These are phyloP conservation scores for Macroteleia sp. DNA, from an alignment of 2,888 invertebrate genomes.

Conservation along the genomic window DNA sequence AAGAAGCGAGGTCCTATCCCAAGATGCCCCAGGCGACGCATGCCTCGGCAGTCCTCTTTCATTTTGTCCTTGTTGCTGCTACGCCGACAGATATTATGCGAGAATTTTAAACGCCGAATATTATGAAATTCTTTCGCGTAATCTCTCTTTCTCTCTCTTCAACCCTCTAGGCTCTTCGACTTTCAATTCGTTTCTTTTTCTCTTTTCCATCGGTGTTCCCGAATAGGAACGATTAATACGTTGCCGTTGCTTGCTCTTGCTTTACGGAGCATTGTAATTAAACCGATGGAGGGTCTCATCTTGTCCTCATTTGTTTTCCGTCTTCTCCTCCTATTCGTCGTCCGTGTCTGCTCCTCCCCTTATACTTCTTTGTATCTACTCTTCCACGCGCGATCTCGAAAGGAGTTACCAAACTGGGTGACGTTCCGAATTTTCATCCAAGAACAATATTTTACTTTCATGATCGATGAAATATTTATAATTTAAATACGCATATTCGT, in stretches of 20 bases:
- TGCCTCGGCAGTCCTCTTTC: constrained; percentile 70
- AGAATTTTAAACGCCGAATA: constrained; percentile 80
- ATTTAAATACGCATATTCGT: too few relatives aligned
- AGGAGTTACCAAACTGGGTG: constrained; percentile 37
- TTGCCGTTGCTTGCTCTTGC: constrained; percentile 68
- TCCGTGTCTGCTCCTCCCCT: constrained; percentile 59
- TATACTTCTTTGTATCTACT: constrained; percentile 55
- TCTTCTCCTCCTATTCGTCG: constrained; percentile 64
- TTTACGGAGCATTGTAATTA: constrained; percentile 73
- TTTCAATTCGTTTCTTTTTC: constrained; percentile 61
- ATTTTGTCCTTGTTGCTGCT: constrained; percentile 67
- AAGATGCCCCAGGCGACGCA: constrained; percentile 78
- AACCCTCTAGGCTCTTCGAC: constrained; percentile 56
- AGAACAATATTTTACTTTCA: constrained; percentile 20
- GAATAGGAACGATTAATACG: constrained; percentile 73
- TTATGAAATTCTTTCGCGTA: constrained; percentile 79
- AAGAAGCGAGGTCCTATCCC: constrained; percentile 79
- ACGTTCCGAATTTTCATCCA: constrained; percentile 40
- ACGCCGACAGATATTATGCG: constrained; percentile 73
- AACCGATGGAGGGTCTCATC: constrained; percentile 69
- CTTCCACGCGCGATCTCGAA: constrained; percentile 44
- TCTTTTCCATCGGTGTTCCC: constrained; percentile 54
- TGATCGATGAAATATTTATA: too few relatives aligned
- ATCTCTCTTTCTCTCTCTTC: constrained; percentile 65
- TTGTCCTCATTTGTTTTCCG: constrained; percentile 65